phyloP scores from a whole-genome alignment of 1,140 invertebrate species.

The Amphibalanus amphitrite region DNA sequence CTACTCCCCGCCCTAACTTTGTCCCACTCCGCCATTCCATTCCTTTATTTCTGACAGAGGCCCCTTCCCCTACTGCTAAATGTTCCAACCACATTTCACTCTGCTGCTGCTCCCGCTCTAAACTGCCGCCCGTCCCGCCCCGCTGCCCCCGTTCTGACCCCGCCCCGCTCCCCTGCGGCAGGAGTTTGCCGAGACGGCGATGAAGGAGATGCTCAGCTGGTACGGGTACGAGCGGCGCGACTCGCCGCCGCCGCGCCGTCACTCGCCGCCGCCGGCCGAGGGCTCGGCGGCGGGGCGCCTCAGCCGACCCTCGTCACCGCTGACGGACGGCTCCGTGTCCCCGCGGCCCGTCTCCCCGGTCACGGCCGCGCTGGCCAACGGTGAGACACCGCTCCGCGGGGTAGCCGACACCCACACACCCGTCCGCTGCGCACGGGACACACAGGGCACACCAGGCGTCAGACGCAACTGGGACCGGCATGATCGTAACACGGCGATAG shows the following conservation, averaged over 20 bases:
- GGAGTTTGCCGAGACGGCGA: constrained; percentile 74
- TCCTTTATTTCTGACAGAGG: too few relatives aligned
- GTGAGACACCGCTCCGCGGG: background rate
- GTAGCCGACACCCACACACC: too few relatives aligned
- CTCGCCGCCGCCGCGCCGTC: constrained; percentile 16
- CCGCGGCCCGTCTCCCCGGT: background rate
- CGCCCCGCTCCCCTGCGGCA: constrained; percentile 26
- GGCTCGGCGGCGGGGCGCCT: constrained; percentile 16
- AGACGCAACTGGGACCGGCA: too few relatives aligned
- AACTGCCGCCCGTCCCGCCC: too few relatives aligned
- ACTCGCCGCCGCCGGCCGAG: constrained; percentile 11
- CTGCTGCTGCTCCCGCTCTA: too few relatives aligned
- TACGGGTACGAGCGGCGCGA: constrained; percentile 64
- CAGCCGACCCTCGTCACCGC: constrained; percentile 11
- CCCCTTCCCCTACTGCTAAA: too few relatives aligned
- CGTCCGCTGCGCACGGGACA: too few relatives aligned
- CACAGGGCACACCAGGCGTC: too few relatives aligned
- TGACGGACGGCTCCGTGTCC: background rate
- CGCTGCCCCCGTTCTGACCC: background rate
- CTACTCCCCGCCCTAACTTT: too few relatives aligned
- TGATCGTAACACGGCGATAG: too few relatives aligned
- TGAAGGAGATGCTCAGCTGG: constrained; percentile 76
- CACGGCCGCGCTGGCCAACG: background rate
- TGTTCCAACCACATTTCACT: too few relatives aligned
- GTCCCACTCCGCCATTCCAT: too few relatives aligned